Base-by-base conservation (phyloP, 2,888 invertebrate species). In the Spodoptera littoralis region DNA sequence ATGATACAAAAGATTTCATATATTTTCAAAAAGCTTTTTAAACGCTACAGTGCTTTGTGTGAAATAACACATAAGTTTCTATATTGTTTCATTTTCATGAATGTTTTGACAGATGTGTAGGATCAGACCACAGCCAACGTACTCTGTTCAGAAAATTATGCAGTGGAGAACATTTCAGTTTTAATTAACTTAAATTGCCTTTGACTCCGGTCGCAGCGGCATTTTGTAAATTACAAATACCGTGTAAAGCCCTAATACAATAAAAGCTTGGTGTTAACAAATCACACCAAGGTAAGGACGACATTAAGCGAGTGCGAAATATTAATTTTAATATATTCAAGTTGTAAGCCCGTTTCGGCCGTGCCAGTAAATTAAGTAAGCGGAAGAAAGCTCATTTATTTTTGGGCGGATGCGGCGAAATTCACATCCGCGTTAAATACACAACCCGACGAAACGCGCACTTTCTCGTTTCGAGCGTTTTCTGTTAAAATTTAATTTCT, bases 381-480 rank as follows among this genome's bases (percentile, higher is more conserved):
- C 93, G 93, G 94, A 94, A 94, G 93, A 93, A 93, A 92, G 90
- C 92, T 93, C 92, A 92, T 93, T 93, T 93, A 93, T 93, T 94
- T 93, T 93, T 93, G 91, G 92, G 87, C 92, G 93, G 94, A 93
- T 91, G 93, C 90, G 91, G 92, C 88, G 90, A 90, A 92, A 90
- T 92, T 90, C 92, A 91, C 92, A 93, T 94, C 93, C 93, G 92
- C 92, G 92, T 92, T 92, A 92, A 93, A 93, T 91, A 93, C 90
- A 92, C 91, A 91, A 89, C 88, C 90, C 92, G 86, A 80, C 88
- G 88, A 87, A 88, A 88, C 84, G 85, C 86, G 87, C 85, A 89
- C 88, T 89, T 88, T 87, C 86, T 80, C 88, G 85, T 90, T 90
- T 88, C 87, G 88, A 92, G 91, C 91, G 90, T 90, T 91, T 89